Percentiles rank a stretch among this genome's conserved stretches.
These are phyloP conservation scores for Leguminivora glycinivorella DNA, from an alignment of 1,140 invertebrate species.

Conservation along the genomic window DNA sequence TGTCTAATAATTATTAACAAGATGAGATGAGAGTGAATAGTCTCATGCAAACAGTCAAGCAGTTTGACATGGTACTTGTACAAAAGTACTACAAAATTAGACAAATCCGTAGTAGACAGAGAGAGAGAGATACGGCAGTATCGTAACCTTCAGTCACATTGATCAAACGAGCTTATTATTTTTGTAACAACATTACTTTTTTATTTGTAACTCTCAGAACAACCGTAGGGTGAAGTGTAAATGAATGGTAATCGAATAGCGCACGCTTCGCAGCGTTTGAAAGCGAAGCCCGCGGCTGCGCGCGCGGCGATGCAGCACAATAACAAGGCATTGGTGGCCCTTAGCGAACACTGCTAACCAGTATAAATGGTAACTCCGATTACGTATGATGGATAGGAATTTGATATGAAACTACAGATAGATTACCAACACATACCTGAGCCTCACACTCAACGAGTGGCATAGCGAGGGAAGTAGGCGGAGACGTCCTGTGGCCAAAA, in stretches of 20 bases:
- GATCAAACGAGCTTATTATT: neutral
- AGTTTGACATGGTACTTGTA: no score
- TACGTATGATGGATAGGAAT: slow-evolving; percentile 5
- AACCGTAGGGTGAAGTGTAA: slow-evolving; percentile 35
- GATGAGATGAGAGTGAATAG: no score
- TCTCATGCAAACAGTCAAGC: no score
- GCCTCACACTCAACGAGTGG: no score
- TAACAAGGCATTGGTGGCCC: slow-evolving; percentile 30
- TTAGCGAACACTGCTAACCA: neutral
- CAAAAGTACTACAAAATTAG: neutral
- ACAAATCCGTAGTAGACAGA: no score
- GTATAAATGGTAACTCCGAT: slow-evolving; percentile 22
- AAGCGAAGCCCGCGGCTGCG: slow-evolving; percentile 34
- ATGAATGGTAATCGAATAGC: slow-evolving; percentile 59
- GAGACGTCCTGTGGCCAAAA: no score
- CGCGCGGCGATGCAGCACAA: slow-evolving; percentile 13
- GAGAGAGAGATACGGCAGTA: no score
- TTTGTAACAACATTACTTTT: slow-evolving; percentile 1
- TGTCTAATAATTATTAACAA: no score
- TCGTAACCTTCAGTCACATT: neutral
- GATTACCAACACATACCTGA: no score
- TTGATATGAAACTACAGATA: no score
- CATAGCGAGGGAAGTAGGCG: no score
- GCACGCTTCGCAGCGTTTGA: slow-evolving; percentile 46
- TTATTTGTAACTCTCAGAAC: neutral